Conservation (phyloP, 2,113 vertebrate species). For the Rhea americana region DNA sequence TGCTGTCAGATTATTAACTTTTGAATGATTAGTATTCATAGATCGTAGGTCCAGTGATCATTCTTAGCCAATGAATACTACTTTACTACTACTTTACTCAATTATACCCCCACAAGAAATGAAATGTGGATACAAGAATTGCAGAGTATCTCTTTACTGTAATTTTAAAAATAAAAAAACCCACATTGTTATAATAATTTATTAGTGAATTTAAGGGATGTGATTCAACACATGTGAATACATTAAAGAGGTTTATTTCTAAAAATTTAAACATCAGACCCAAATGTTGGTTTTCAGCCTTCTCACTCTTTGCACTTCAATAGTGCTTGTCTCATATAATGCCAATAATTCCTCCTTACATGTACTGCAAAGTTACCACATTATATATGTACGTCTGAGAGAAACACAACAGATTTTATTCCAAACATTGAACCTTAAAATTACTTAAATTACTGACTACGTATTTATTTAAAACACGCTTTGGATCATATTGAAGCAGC, state of each 20-base stretch:
- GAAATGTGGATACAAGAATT: neutral
- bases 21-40: neutral
- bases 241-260: neutral
- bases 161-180: neutral
- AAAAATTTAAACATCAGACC: neutral
- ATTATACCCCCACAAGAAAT: neutral
- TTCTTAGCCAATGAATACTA: neutral
- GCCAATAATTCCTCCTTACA: neutral
- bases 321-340: neutral
- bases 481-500: neutral
- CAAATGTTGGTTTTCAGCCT: neutral
- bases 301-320: neutral
- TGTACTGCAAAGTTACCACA: neutral
- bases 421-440: neutral
- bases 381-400: neutral
- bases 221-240: neutral
- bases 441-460: neutral
- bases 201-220: neutral
- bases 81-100: neutral
- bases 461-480: neutral
- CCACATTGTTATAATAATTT: neutral
- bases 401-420: neutral
- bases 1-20: neutral
- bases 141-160: neutral
- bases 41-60: neutral